These are phyloP conservation scores for Hypselothyrea guttata DNA, from an alignment of 2,888 invertebrate genomes.

Conservation along the genomic window DNA sequence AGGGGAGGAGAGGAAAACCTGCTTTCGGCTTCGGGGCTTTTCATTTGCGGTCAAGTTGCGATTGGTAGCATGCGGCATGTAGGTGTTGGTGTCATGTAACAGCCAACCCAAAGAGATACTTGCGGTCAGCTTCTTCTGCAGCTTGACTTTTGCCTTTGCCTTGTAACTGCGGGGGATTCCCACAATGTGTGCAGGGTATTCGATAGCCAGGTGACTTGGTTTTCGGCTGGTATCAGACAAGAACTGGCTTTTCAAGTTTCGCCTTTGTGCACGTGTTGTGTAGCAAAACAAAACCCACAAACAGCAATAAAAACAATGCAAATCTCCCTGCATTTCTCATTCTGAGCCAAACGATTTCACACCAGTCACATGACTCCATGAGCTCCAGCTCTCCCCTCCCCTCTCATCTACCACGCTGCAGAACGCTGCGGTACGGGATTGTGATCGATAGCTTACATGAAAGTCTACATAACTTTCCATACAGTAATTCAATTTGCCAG, in stretches of 20 bases:
- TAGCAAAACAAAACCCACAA: not conserved
- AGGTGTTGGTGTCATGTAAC: constrained; percentile 38
- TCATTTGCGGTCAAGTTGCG: constrained; percentile 13
- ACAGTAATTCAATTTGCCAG: not conserved
- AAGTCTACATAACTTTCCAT: constrained; percentile 4
- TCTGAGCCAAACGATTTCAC: constrained; percentile 33
- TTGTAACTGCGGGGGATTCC: constrained; percentile 12
- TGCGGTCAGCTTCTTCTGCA: constrained; percentile 7
- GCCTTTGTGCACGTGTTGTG: constrained; percentile 22
- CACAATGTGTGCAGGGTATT: constrained; percentile 3
- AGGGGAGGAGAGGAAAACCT: constrained; percentile 9
- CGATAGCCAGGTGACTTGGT: not conserved
- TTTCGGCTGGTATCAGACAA: constrained; percentile 1
- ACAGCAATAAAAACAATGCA: too few species aligned
- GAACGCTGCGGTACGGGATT: not conserved
- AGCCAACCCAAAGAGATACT: constrained; percentile 35
- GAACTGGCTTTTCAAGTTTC: constrained; percentile 36
- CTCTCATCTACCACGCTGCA: constrained; percentile 6
- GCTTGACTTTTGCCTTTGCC: not conserved
- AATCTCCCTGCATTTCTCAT: constrained; percentile 15
- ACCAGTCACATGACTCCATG: constrained; percentile 38
- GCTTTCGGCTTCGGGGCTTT: constrained; percentile 19
- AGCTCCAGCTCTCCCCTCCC: constrained; percentile 2
- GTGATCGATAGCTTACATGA: not conserved
- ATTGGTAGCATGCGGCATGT: not conserved